A percentile compares a stretch with the other conserved stretches of the same genome.
Evolutionary conservation across 2,888 invertebrate genomes (phyloP).

Genomic region (Meganola albula): DNA sequence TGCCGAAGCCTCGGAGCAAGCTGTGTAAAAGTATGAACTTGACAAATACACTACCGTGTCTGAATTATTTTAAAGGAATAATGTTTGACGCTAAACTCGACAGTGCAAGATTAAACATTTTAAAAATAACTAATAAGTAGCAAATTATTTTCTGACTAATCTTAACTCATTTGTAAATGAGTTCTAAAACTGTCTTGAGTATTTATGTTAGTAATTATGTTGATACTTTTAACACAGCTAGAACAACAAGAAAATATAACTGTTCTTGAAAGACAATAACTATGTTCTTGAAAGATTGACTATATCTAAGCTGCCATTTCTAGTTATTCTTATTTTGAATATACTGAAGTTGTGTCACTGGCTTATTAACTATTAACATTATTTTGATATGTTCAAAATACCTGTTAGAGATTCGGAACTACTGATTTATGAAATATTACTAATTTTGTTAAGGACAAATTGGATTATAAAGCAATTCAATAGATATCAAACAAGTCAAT

Average conservation of each 20-base stretch:
- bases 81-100: no score
- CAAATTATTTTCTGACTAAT: no score
- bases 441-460: constrained; percentile 15
- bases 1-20: constrained; percentile 12
- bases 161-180: no score
- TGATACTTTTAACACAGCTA: constrained; percentile 8
- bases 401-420: background rate
- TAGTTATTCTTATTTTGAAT: background rate
- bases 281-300: constrained; percentile 29
- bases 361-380: background rate
- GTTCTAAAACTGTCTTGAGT: no score
- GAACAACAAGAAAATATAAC: constrained; percentile 7
- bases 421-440: background rate
- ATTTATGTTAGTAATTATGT: background rate
- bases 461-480: constrained; percentile 5
- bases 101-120: no score
- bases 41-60: background rate
- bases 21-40: constrained; percentile 3
- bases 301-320: constrained; percentile 26
- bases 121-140: no score
- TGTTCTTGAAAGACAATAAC: constrained; percentile 22
- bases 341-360: background rate
- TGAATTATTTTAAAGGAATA: no score
- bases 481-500: constrained; percentile 15
- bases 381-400: no score